These are phyloP conservation scores for Hydrotaea cyrtoneurina DNA, from an alignment of 2,888 invertebrate genomes.

Conservation along the genomic window DNA sequence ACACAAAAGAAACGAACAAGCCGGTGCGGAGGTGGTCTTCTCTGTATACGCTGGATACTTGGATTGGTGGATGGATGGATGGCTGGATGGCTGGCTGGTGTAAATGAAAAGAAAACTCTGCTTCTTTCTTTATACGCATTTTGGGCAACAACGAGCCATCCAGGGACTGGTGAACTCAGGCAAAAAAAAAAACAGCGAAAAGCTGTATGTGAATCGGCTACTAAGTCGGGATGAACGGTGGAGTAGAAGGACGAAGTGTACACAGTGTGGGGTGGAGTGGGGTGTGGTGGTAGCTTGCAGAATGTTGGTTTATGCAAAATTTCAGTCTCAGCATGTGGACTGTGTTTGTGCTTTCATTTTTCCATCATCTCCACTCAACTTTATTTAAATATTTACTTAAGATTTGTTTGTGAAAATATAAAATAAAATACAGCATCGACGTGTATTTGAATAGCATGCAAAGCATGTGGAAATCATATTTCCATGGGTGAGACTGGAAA, in stretches of 20 bases:
- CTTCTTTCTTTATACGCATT: slow-evolving; percentile 44
- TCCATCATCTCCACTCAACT: slow-evolving; percentile 24
- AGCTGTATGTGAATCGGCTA: background rate
- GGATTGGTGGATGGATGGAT: background rate
- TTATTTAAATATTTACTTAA: slow-evolving; percentile 49
- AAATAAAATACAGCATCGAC: slow-evolving; percentile 11
- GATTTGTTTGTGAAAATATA: slow-evolving; percentile 46
- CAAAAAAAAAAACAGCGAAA: slow-evolving; percentile 3
- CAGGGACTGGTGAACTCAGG: too few species aligned
- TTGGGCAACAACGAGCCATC: slow-evolving; percentile 8
- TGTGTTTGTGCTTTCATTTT: background rate
- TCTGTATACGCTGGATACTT: background rate
- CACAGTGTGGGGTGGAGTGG: too few species aligned
- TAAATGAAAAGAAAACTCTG: slow-evolving; percentile 45
- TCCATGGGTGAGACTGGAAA: slow-evolving; percentile 10
- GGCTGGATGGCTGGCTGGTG: background rate
- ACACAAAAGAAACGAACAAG: background rate
- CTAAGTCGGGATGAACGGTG: background rate
- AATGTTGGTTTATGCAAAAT: slow-evolving; percentile 38
- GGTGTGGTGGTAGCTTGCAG: background rate
- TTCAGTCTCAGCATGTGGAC: slow-evolving; percentile 28
- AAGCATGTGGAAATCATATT: slow-evolving; percentile 36
- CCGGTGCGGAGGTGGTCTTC: background rate
- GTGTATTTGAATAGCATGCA: slow-evolving; percentile 19
- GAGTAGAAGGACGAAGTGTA: background rate